Evolutionary conservation across 2,888 invertebrate genomes (phyloP), one percentile per base, ranked within the genome.

Genomic region (Chrysomela aeneicollis): DNA sequence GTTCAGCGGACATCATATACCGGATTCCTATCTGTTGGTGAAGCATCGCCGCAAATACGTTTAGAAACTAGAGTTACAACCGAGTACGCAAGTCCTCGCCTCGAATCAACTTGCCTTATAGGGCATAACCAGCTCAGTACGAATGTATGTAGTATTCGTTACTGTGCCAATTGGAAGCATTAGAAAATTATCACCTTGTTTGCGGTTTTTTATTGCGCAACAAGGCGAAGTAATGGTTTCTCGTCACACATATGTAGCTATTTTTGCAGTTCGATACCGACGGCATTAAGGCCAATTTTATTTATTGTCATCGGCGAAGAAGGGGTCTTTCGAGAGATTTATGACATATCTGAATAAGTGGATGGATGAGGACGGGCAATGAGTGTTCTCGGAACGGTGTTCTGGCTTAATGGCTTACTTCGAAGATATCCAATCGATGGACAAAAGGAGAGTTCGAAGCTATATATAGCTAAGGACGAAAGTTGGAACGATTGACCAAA

Each of bases 131-230:
- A 58, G 53, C 46, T 37, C 30, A 35, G 35, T 35, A 35, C 3
- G 15, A n/a, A 15, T 6, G 61, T 66, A 66, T 68, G 65, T 59
- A 46, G 66, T 66, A 54, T 59, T 58, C 32, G 64, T 70, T 70
- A 70, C 68, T 71, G 69, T 71, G 69, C 67, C 71, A 73, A 68
- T 69, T 63, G 69, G 61, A 67, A 53, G 66, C 67, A 71, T 71
- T 73, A 73, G 70, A 71, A 71, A 73, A 73, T 71, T 69, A 73
- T 73, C 71, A 69, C 73, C 69, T 69, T 69, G 71, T 70, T 67
- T 60, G 68, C 52, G 59, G 64, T 65, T 71, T 66, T 67, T 68
- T 42, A 68, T 71, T 70, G 68, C 69, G 54, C 71, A 70, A 66
- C 63, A 60, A 55, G 17, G 47, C 66, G 46, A 52, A 68, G 61